Conservation (phyloP, 2,113 vertebrate genomes). For the Anser cygnoides region DNA sequence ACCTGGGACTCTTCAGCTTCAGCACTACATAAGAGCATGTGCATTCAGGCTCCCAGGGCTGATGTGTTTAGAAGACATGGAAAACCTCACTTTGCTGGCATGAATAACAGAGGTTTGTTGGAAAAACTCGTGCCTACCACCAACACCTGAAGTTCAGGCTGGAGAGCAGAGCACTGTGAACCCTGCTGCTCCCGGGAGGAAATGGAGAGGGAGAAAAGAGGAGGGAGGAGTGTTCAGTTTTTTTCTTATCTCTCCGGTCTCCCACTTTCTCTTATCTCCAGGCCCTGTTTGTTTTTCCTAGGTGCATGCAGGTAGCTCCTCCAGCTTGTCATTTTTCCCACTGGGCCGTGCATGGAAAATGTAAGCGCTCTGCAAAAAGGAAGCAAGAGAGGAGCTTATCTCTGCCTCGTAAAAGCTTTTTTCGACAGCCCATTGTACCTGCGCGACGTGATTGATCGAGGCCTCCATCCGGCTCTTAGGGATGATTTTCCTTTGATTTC, state of each 20-base stretch:
- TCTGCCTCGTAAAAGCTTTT: neutral
- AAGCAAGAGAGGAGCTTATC: neutral
- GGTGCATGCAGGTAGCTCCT: neutral
- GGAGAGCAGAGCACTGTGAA: neutral
- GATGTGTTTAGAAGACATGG: neutral
- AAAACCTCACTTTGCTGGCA: neutral
- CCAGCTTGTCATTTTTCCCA: neutral
- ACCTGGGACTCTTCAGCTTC: neutral
- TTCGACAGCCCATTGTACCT: neutral
- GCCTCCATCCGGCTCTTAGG: neutral
- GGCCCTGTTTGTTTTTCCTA: constrained; percentile 38
- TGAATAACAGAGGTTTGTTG: neutral
- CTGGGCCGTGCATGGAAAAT: neutral
- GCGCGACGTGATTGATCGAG: neutral
- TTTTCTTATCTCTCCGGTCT: neutral
- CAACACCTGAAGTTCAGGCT: neutral
- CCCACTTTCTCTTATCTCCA: neutral
- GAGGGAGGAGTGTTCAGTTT: neutral
- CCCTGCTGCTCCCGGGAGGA: neutral
- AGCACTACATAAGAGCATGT: too few species aligned
- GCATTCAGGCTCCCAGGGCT: rapidly evolving
- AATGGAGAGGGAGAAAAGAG: neutral
- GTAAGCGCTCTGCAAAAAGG: neutral
- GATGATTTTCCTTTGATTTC: neutral
- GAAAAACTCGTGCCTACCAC: neutral